A percentile compares a stretch with the other conserved stretches of the same genome.
phyloP scores from a whole-genome alignment of 2,888 invertebrate genomes.

The Philereme vetulata region DNA sequence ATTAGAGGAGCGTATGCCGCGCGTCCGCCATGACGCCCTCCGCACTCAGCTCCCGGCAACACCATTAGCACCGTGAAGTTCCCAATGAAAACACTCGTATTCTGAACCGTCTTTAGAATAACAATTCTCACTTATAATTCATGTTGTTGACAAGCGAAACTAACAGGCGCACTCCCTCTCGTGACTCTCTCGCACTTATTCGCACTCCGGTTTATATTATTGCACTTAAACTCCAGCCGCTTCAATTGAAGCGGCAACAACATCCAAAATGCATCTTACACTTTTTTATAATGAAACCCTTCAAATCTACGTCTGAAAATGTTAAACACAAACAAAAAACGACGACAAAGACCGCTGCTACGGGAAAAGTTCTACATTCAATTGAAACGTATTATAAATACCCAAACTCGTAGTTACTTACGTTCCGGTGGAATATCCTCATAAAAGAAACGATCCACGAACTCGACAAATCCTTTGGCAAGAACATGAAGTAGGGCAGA shows the following conservation, averaged over 20 bases:
- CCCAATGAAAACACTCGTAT: constrained; percentile 74
- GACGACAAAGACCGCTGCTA: constrained; percentile 47
- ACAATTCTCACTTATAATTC: constrained; percentile 77
- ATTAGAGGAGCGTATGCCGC: constrained; percentile 76
- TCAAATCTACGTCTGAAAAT: constrained; percentile 32
- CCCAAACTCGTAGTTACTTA: constrained; percentile 75
- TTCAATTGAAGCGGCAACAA: too few relatives aligned
- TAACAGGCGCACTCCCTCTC: constrained; percentile 58
- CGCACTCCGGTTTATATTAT: constrained; percentile 70
- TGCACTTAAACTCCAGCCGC: constrained; percentile 38
- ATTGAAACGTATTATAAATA: constrained; percentile 74
- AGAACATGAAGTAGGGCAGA: constrained; percentile 80
- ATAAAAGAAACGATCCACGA: constrained; percentile 79
- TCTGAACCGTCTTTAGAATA: constrained; percentile 68
- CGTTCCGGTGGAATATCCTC: constrained; percentile 71
- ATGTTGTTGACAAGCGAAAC: constrained; percentile 75
- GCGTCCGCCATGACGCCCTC: constrained; percentile 77
- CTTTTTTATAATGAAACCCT: constrained; percentile 34
- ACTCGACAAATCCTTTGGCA: constrained; percentile 81
- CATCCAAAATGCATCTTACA: constrained; percentile 37
- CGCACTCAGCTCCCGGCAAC: constrained; percentile 38
- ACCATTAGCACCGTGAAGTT: constrained; percentile 71
- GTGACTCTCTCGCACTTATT: constrained; percentile 54
- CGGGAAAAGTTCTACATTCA: constrained; percentile 55
- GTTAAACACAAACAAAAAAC: constrained; percentile 41